Evolutionary conservation across 2,888 invertebrate genomes (phyloP).

Genomic region (Blera fallax): DNA sequence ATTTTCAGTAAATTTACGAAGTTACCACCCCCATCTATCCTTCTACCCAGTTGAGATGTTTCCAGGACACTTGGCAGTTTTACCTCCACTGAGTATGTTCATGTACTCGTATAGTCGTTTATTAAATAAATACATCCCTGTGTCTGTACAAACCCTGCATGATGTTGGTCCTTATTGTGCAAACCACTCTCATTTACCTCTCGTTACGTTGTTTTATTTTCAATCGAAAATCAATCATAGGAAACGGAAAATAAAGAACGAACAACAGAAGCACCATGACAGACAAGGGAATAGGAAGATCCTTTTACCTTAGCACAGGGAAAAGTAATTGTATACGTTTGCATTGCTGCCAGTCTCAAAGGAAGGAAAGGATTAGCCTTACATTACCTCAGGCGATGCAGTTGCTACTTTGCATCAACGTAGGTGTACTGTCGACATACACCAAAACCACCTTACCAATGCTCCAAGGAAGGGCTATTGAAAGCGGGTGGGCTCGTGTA

Average conservation of each 20-base stretch:
- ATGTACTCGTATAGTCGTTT: conserved; percentile 5
- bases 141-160: conserved; percentile 11
- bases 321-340: conserved; percentile 36
- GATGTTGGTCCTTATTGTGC: conserved; percentile 47
- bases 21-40: not conserved
- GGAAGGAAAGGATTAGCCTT: not conserved
- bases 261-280: not conserved
- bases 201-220: conserved; percentile 57
- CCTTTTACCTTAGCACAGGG: not conserved
- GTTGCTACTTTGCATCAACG: not conserved
- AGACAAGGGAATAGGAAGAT: conserved; percentile 17
- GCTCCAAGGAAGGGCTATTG: too few relatives aligned
- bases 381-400: conserved; percentile 13
- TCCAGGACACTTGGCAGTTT: conserved; percentile 25
- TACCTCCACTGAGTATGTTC: conserved; percentile 17
- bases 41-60: not conserved
- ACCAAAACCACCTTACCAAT: too few relatives aligned
- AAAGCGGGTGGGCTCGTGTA: too few relatives aligned
- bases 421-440: too few relatives aligned
- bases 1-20: conserved; percentile 48
- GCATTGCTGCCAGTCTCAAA: conserved; percentile 2
- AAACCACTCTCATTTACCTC: conserved; percentile 57
- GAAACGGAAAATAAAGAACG: conserved; percentile 43
- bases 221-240: conserved; percentile 62
- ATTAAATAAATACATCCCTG: conserved; percentile 4